Evolutionary conservation across 1,140 invertebrate genomes (phyloP), one percentile per base, ranked within the genome.

Genomic region (Drosophila kikkawai): DNA sequence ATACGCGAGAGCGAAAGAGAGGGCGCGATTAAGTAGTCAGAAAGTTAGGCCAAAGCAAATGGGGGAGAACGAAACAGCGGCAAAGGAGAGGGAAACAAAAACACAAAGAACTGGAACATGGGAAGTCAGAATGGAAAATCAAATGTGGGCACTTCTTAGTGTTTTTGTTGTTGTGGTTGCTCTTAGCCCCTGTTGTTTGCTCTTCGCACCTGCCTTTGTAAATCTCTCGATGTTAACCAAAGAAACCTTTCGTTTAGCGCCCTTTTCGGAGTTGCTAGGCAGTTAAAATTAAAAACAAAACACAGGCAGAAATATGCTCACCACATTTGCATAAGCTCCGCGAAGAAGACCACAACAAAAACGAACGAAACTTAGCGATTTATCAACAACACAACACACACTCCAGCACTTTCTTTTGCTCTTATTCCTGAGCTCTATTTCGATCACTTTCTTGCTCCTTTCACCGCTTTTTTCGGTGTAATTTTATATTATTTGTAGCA

Each of bases 251-350:
- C 55, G 13, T 22, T 58, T 59, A 50, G 51, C 37, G 67, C 67
- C 29, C 68, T 59, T 50, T 50, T 42, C 12, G 55, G 36, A 73
- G 70, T 73, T 73, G 70, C 70, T 73, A 73, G 70, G 70, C 70
- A 73, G 44, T 48, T 41, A 32, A 22, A 50, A 26, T 12, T 4
- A 6, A 48, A 48, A 71, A 45, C 69, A 73, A 73, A 71, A 59
- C 53, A 73, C 51, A 22, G 34, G 51, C n/a, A 59, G 29, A 56
- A 59, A 50, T 39, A 39, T 71, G 63, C 60, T 50, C 75, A 87
- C 82, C 84, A 79, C 84, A 88, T 88, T 88, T 84, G 84, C 84
- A 86, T 86, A 86, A 86, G 83, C 84, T 77, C 75, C 60, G 75
- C 50, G 47, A 74, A 57, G 39, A 56, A 44, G 53, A 70, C 66